phyloP scores from a whole-genome alignment of 2,797 vertebrate species.

The Megaceryle alcyon region DNA sequence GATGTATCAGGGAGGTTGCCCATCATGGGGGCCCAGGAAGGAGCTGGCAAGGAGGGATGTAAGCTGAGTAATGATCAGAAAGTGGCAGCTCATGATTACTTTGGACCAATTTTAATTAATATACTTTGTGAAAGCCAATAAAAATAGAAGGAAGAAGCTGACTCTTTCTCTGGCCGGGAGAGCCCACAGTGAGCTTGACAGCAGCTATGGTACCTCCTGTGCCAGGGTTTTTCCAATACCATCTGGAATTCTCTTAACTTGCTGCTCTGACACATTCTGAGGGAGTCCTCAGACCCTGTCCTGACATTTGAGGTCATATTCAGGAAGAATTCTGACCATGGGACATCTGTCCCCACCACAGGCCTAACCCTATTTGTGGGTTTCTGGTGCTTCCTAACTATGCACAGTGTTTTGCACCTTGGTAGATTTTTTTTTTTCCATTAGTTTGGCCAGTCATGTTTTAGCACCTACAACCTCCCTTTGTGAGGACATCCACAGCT shows the following conservation, averaged over 20 bases:
- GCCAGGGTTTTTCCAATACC: not conserved
- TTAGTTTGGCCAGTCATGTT: not conserved
- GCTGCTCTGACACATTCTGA: not conserved
- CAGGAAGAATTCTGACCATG: not conserved
- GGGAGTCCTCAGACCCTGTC: not conserved
- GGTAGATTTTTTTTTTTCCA: not conserved
- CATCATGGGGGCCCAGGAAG: not conserved
- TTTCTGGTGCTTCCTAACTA: not conserved
- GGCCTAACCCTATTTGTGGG: not conserved
- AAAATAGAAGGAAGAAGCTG: not conserved
- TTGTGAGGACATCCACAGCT: not conserved
- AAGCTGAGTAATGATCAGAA: not conserved
- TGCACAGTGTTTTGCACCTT: not conserved
- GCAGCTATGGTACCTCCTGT: not conserved
- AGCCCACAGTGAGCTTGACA: not conserved
- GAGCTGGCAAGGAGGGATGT: not conserved
- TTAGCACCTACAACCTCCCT: not conserved
- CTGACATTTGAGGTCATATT: not conserved
- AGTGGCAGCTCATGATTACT: not conserved
- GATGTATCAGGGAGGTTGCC: not conserved
- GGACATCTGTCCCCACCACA: not conserved
- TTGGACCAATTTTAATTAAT: not conserved
- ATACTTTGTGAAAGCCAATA: not conserved
- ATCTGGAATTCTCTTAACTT: not conserved
- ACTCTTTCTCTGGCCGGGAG: not conserved